Conservation (phyloP, 2,888 invertebrate species). For the Thymelicus sylvestris region DNA sequence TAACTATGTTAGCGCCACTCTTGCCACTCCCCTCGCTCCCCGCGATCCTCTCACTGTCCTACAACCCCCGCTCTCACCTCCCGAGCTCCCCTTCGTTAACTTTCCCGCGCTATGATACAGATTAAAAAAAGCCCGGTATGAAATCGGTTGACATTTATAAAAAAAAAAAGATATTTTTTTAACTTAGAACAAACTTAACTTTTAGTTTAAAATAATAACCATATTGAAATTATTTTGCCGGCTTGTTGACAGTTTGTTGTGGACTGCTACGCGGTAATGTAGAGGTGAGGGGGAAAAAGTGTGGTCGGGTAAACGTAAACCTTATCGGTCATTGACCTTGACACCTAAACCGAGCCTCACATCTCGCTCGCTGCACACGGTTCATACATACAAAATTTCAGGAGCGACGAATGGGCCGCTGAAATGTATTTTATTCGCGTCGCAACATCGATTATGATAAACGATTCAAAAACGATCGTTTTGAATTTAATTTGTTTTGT, state of each 20-base stretch:
- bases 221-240: background rate
- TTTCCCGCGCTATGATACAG: background rate
- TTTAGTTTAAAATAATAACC: no score
- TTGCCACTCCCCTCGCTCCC: conserved; percentile 1
- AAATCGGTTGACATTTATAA: background rate
- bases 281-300: conserved; percentile 59
- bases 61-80: conserved; percentile 12
- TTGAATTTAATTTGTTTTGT: no score
- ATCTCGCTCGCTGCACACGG: conserved; percentile 67
- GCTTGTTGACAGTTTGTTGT: conserved; percentile 14
- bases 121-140: no score
- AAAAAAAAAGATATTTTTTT: no score
- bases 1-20: conserved; percentile 38
- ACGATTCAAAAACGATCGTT: background rate
- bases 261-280: conserved; percentile 57
- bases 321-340: conserved; percentile 84
- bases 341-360: conserved; percentile 81
- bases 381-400: conserved; percentile 61
- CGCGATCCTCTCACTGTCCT: no score
- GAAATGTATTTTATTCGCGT: conserved; percentile 16
- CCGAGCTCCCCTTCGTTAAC: background rate
- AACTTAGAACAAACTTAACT: no score
- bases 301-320: conserved; percentile 71
- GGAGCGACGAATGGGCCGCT: conserved; percentile 49
- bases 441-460: background rate